Evolutionary conservation across 2,888 invertebrate species (phyloP), one percentile per base, ranked within the genome.

Genomic region (Coecobrya sp.): DNA sequence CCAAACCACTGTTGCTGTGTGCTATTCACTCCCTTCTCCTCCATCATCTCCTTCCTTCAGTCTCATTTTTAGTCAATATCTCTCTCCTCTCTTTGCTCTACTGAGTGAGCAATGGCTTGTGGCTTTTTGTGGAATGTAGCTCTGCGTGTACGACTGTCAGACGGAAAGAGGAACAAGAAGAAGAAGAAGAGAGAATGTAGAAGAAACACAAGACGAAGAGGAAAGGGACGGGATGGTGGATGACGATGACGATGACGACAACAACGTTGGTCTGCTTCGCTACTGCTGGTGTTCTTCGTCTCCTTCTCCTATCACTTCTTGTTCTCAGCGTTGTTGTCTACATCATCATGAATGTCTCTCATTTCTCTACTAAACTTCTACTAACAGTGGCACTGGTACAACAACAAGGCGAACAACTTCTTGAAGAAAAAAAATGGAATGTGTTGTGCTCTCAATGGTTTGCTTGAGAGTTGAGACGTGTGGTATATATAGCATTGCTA

Each of bases 41-140:
- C 42, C 91, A 52, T 68, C 85, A 85, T 68, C 68, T 62, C 73
- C 73, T 70, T 62, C 73, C 73, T 70, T 76, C 86, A 55, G 70
- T 86, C 22, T 52, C 81, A 42, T 62, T 59, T 55, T 85, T 59
- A 92, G 92, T 88, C 92, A 92, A 92, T 92, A 92, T 86, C 91
- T 91, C 82, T 59, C 68, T 59, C 22, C 22, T 5, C n/a, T 68
- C 81, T 73, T n/a, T 36, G 19, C 70, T 70, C 45, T 73, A 68
- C 81, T 81, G 84, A 36, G 86, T 84, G 92, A 92, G 92, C 84
- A 92, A 92, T 92, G 92, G 92, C 92, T 88, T 92, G 92, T 92
- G 92, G 92, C 92, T 92, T 92, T 92, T 92, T 92, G 84, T 87
- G 92, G 88, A 92, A 92, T 92, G 92, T 88, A 84, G 85, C 76